Conservation (phyloP, 2,888 invertebrate genomes). For the Slavum lentiscoides region DNA sequence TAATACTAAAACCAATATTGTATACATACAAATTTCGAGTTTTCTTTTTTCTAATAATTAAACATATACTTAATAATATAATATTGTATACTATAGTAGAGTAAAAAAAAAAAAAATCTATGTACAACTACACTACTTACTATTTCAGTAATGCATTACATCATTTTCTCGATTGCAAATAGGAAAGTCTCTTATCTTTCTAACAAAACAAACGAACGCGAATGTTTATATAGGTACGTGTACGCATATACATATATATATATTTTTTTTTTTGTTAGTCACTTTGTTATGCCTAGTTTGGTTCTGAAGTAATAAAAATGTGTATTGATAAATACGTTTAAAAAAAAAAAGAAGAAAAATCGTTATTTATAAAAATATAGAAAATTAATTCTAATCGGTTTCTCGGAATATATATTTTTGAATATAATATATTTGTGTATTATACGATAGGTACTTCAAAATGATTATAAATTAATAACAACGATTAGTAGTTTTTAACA, state of each 20-base stretch:
- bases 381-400: background rate
- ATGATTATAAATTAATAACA: too few species aligned
- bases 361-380: background rate
- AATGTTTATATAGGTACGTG: constrained; percentile 2
- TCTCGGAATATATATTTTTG: too few species aligned
- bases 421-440: too few species aligned
- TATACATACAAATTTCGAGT: background rate
- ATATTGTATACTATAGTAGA: background rate
- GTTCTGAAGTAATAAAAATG: background rate
- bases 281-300: constrained; percentile 3
- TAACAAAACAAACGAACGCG: constrained; percentile 10
- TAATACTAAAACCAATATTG: too few species aligned
- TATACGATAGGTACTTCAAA: too few species aligned
- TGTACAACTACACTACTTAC: background rate
- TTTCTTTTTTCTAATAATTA: background rate
- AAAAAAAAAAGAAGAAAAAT: background rate
- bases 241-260: constrained; percentile 13
- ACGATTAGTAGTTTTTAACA: too few species aligned
- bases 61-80: background rate
- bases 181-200: constrained; percentile 21
- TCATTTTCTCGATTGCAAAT: constrained; percentile 16
- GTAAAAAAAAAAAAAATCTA: background rate
- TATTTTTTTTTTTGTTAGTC: constrained; percentile 32
- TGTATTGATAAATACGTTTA: background rate
- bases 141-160: background rate